Evolutionary conservation across 2,113 vertebrate genomes (phyloP), one percentile per base, ranked within the genome.

Genomic region (Amblyornis subalaris): DNA sequence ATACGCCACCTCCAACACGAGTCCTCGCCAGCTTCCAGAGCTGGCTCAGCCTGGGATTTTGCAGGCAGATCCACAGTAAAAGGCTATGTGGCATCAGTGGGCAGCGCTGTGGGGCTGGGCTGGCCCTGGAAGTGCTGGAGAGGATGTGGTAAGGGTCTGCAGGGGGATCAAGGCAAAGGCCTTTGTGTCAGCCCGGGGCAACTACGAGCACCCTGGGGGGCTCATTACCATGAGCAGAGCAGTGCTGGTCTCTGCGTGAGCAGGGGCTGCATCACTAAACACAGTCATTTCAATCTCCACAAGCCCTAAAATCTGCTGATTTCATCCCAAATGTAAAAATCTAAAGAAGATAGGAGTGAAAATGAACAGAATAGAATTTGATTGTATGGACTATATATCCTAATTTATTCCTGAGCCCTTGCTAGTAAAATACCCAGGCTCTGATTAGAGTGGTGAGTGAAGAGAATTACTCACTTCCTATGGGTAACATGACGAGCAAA

Each of bases 341-440:
- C 91, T 88, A 57, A 80, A 93, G 82, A 88, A 89, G 92, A 88
- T 53, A 74, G 93, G 72, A 89, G 90, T 74, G 90, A 88, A 96
- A 97, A 95, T 88, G 94, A 96, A 84, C 75, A 96, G 92, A 96
- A 95, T 96, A 95, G 94, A 84, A 88, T 95, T 86, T 97, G 96
- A 96, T 97, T 97, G 92, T 97, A 86, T 64, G 88, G 88, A 74
- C 93, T 95, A 29, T 86, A 86, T 86, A 91, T 89, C 89, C 92
- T 96, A 91, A 95, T 95, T 91, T 95, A 95, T 97, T 96, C 95
- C 93, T 92, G 94, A 96, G 88, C 61, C 88, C 69, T 95, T 8
- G 11, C 90, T 92, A 84, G 93, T 94, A 86, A 94, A 96, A 90
- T 94, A 95, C 65, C 61, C 92, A 75, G 85, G 19, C 57, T 92